These are phyloP conservation scores for Geotrypetes seraphini DNA, from an alignment of 2,797 vertebrate genomes.

Conservation along the genomic window DNA sequence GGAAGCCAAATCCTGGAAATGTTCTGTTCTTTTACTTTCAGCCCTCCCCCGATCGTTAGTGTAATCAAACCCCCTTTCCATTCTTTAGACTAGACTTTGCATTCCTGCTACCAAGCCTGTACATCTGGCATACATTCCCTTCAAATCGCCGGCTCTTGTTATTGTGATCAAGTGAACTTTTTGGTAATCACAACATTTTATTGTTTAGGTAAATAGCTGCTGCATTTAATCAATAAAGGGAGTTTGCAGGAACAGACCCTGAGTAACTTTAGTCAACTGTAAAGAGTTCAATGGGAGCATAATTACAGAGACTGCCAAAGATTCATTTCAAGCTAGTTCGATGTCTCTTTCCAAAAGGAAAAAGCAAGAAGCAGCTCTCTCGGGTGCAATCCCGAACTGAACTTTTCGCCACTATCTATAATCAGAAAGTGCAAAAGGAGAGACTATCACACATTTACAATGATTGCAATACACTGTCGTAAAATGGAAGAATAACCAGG, in stretches of 20 bases:
- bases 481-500: no score
- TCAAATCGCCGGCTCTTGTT: conserved; percentile 42
- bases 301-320: conserved; percentile 45
- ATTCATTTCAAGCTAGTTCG: conserved; percentile 37
- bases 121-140: conserved; percentile 49
- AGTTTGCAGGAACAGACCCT: conserved; percentile 29
- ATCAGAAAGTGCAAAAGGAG: no score
- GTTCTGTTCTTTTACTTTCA: no score
- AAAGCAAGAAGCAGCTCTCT: conserved; percentile 18
- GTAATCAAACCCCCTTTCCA: no score
- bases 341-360: conserved; percentile 19
- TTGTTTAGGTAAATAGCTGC: conserved; percentile 55
- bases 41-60: no score
- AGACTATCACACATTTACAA: no score
- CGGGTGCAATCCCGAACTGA: not conserved
- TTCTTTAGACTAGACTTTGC: no score
- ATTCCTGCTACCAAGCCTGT: not conserved
- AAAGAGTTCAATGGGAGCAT: conserved; percentile 47
- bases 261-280: conserved; percentile 60
- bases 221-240: conserved; percentile 52
- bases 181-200: conserved; percentile 50
- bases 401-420: no score
- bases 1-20: no score
- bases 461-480: no score
- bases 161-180: conserved; percentile 55